Base-by-base conservation (phyloP, 2,888 invertebrate species). In the Phymatocera aterrima region DNA sequence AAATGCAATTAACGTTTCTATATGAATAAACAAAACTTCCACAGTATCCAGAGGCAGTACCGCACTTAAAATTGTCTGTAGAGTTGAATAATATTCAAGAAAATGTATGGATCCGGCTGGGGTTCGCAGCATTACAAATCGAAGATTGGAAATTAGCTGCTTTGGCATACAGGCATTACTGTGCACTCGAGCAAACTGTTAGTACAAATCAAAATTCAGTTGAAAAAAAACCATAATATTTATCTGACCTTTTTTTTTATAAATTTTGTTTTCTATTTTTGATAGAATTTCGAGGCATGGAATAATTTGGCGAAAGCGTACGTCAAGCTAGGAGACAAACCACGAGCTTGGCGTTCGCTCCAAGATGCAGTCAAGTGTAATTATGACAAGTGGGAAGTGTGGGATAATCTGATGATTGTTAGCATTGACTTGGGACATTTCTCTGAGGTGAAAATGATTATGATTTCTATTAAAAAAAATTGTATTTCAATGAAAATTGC, bases 221-320 rank as follows among this genome's bases (percentile, higher is more conserved):
- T 8, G 24, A 24, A 68, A 68, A 24, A 0, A 24, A 28, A 3
- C 4, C 0, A 15, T 24, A 68, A 46, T 21, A 61, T 77, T 72
- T 48, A 68, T 68, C 10, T 48, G 34, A 40, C 24, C 46, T 21
- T 28, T 74, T 34, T 2, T 0, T 31, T 37, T 77, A 72, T 24
- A 60, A 61, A 28, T 57, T 72, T 65, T 51, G 12, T 12, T 51
- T 40, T 65, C 40, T 34, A 60, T 78, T 70, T 64, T 78, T 88
- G 95, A 0, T 92, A 95, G 91, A 96, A 96, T 77, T 99, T 97
- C 90, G 98, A 99, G 91, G 98, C 98, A 0, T 99, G 99, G 99
- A 99, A 98, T 91, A 99, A 99, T 90, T 92, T 99, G 79, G 97
- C 98, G 15, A 97, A 98, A 87, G 97, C 97, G 2, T 97, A 98